Base-by-base conservation (phyloP, 2,113 vertebrate species). In the Mobula birostris region DNA sequence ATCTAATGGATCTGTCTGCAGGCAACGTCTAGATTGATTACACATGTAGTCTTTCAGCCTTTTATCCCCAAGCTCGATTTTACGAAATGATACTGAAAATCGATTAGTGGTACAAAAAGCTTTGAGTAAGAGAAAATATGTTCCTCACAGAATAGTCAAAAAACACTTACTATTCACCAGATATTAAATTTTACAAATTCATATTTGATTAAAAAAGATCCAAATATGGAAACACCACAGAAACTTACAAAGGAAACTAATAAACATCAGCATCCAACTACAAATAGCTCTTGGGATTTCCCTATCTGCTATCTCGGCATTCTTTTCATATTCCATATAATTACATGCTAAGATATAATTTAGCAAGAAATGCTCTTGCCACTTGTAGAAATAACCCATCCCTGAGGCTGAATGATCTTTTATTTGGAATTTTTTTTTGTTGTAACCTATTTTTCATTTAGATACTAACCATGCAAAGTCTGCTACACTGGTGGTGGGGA, bases 401-500 rank as follows among this genome's bases (percentile, higher is more conserved):
- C 2, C 48, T 56, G 27, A 27, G 40, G 48, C 7, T 24, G 36
- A 36, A 82, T 21, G 11, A 9, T 56, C 63, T 63, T 74, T 15
- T 74, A 48, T 29, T 32, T 32, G 85, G 66, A 68, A 90, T 90
- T 66, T 63, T 29, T 63, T 3, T 90, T 15, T 63, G 58, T 11
- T 88, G 58, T 88, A 32, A 29, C 6, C 5, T 66, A 68, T 7
- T 68, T 90, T 90, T 12, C 24, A 94, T 21, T 77, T 56, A 61
- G 61, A 94, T 27, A 94, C 97, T 97, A 94, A 99, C 99, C 98
- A 99, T 97, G 94, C 97, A 94, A 27, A 99, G 96, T 61, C 96
- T 95, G 95, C 96, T 97, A 96, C 98, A 99, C 94, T 98, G 98
- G 87, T 97, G 97, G 95, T 99, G 99, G 61, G 98, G 97, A 0